Base-by-base conservation (phyloP, 2,888 invertebrate species). In the Ecdyonurus torrentis region DNA sequence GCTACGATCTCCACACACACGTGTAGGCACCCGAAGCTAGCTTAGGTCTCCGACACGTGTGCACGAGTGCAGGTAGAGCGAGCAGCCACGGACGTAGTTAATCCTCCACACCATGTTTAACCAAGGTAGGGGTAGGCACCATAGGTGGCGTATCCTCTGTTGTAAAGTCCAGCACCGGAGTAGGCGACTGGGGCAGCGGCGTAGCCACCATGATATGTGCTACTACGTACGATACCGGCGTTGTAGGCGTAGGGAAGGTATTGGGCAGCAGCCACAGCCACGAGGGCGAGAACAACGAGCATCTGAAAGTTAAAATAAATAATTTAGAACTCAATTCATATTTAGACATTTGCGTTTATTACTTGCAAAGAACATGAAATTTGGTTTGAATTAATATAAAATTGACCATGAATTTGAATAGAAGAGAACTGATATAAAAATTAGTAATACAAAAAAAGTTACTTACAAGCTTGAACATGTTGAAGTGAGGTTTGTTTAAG, bases 181-280 rank as follows among this genome's bases (percentile, higher is more conserved):
- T 55, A 55, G 20, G 55, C 55, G 7, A 55, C 7, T 5, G 55
- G 55, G 22, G 15, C 7, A 20, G 55, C 10, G 20, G 10, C 10
- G 37, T 5, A 5, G 37, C 37, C 37, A 37, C 37, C 37, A n/a
- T 20, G 7, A n/a, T 55, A 55, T 55, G n/a, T n/a, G n/a, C 19
- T 7, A n/a, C 55, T 55, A 20, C 55, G 19, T 5, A 10, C 5
- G 15, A 20, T 5, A 7, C 55, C 55, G 55, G 55, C 5, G 55
- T 22, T n/a, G 55, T 20, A n/a, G 55, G 55, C 22, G 55, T 55
- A 55, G 37, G 37, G 37, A 5, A 37, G 37, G 55, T 55, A 55
- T n/a, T 55, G 55, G 55, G 55, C 55, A 55, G 55, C 55, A 55
- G 55, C 55, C 55, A 55, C 55, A n/a, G 55, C 55, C 55, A 55